Evolutionary conservation across 2,888 invertebrate species (phyloP).

Genomic region (Liopterus haemorrhoidalis): DNA sequence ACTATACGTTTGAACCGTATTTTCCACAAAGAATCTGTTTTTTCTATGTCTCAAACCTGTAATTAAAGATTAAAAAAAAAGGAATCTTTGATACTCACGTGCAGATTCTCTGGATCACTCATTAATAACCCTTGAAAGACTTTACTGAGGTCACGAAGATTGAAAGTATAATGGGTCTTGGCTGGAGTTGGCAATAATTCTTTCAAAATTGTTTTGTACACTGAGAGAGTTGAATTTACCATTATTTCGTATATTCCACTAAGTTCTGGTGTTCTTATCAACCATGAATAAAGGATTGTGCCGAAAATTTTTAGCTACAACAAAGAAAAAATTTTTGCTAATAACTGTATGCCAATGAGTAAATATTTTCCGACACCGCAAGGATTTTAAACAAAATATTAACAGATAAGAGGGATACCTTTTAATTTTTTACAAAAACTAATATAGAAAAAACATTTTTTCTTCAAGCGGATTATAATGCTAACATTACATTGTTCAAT

Average conservation of each 20-base stretch:
- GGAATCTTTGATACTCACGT: slow-evolving; percentile 46
- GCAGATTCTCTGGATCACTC: slow-evolving; percentile 57
- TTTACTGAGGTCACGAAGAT: slow-evolving; percentile 77
- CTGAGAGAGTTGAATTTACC: slow-evolving; percentile 59
- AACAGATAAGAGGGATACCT: no score
- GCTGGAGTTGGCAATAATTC: slow-evolving; percentile 80
- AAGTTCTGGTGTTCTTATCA: slow-evolving; percentile 40
- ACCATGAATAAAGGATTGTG: slow-evolving; percentile 66
- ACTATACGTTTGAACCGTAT: no score
- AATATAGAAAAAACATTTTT: no score
- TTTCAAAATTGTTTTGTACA: slow-evolving; percentile 59
- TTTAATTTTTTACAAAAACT: no score
- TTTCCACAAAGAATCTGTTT: slow-evolving; percentile 1
- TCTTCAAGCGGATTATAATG: no score
- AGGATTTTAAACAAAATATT: no score
- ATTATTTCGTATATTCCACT: slow-evolving; percentile 47
- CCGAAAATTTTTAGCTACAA: slow-evolving; percentile 57
- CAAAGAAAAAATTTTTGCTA: neutral
- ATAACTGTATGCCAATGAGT: no score
- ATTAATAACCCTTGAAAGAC: slow-evolving; percentile 77
- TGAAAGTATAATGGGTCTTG: slow-evolving; percentile 88
- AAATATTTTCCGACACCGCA: no score
- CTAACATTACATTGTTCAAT: no score
- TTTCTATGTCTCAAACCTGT: neutral
- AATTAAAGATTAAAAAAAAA: slow-evolving; percentile 4